Evolutionary conservation across 2,888 invertebrate species (phyloP).

Genomic region (Brachylomia viminalis): DNA sequence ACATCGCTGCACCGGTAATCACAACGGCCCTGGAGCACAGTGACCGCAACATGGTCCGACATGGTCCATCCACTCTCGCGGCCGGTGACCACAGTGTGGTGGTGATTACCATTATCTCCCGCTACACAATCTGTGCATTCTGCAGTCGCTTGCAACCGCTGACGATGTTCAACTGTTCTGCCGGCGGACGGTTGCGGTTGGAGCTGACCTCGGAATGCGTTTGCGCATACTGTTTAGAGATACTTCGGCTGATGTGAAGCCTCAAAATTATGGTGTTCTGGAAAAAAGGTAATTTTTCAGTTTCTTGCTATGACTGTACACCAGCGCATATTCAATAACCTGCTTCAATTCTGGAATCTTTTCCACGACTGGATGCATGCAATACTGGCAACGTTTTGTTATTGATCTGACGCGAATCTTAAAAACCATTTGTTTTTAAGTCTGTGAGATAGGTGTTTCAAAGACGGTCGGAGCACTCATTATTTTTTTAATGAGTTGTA

Average conservation of each 20-base stretch:
- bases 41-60: slow-evolving; percentile 44
- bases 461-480: slow-evolving; percentile 1
- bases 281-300: not conserved
- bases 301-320: not conserved
- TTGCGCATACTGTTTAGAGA: slow-evolving; percentile 37
- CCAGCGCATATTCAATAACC: not conserved
- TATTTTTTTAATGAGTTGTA: too few relatives aligned
- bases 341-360: not conserved
- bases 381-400: too few relatives aligned
- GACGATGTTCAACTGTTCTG: slow-evolving; percentile 22
- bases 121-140: slow-evolving; percentile 17
- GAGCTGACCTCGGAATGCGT: slow-evolving; percentile 36
- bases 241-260: not conserved
- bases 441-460: not conserved
- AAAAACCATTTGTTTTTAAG: slow-evolving; percentile 3
- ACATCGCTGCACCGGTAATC: not conserved
- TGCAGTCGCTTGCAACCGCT: slow-evolving; percentile 15
- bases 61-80: slow-evolving; percentile 3
- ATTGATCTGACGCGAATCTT: not conserved
- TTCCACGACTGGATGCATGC: not conserved
- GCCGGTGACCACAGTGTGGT: not conserved
- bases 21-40: slow-evolving; percentile 9
- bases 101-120: slow-evolving; percentile 27
- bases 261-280: not conserved
- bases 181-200: slow-evolving; percentile 32